Base-by-base conservation (phyloP, 1,140 invertebrate species). In the Vanessa tameamea region DNA sequence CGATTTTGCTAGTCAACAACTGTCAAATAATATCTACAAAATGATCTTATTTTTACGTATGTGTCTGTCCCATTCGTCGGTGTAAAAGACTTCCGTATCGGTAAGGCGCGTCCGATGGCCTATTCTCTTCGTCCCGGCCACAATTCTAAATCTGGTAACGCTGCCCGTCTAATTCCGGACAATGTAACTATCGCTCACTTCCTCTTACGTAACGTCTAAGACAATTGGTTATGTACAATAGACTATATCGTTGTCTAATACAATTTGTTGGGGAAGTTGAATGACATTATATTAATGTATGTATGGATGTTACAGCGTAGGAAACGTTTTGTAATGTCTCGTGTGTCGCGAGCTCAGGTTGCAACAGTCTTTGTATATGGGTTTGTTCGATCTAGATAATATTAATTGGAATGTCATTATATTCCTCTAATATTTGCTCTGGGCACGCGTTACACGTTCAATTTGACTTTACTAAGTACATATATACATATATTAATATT, bases 91-190 rank as follows among this genome's bases (percentile, higher is more conserved):
- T 16, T 51, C 31, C 37, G 50, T 53, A 68, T 81, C 72, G 78
- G 76, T 79, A 80, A 78, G 79, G 78, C 80, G 76, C 78, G 51
- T n/a, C 80, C 71, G 75, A 79, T 77, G 78, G 76, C 78, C 66
- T 76, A 78, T 85, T 85, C 85, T 88, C 87, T 89, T 90, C 87
- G 87, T 85, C 83, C 79, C 80, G 74, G 84, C 78, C 75, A 79
- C 80, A 82, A 75, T 79, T 88, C 86, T 89, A 90, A 87, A 85
- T 88, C 85, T 76, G 86, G 81, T 78, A 78, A 78, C 84, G 81
- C 78, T 81, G 53, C 71, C 78, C 80, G 73, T 78, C 84, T 87
- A 86, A 88, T 84, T 90, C 81, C 78, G 83, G 78, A 65, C 73
- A 72, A 75, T 76, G 68, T 75, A 73, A 65, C 75, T 71, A 69